Evolutionary conservation across 2,797 vertebrate genomes (phyloP).

Genomic region (Heteromormyrus szaboi): DNA sequence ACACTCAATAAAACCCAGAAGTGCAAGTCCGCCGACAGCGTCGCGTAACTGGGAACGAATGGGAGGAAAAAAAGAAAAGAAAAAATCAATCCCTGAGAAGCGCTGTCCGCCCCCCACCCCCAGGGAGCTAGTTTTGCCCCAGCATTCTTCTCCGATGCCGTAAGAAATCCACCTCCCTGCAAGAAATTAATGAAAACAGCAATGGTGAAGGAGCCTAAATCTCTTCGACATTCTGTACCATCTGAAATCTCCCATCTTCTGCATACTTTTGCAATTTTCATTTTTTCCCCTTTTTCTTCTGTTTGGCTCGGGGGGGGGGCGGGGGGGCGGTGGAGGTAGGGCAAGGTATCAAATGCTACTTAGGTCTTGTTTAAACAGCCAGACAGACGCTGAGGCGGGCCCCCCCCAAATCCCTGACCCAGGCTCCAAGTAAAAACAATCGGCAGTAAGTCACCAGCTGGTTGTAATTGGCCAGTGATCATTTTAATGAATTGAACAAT

Average conservation of each 20-base stretch:
- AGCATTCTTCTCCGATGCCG: constrained; percentile 34
- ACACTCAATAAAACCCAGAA: background rate
- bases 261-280: constrained; percentile 37
- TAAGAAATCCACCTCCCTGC: constrained; percentile 26
- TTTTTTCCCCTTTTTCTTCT: constrained; percentile 31
- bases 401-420: constrained; percentile 72
- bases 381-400: constrained; percentile 83
- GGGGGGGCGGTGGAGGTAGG: constrained; percentile 55
- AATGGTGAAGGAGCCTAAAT: background rate
- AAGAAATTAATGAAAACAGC: constrained; percentile 27
- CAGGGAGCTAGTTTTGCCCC: constrained; percentile 10
- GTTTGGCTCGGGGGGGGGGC: constrained; percentile 43
- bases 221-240: constrained; percentile 24
- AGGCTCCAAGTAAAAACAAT: constrained; percentile 77
- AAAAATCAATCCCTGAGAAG: background rate
- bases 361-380: constrained; percentile 81
- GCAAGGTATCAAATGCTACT: constrained; percentile 79
- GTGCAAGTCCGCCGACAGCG: background rate
- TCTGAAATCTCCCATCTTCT: constrained; percentile 32
- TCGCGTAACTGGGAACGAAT: background rate
- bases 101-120: constrained; percentile 14
- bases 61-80: background rate
- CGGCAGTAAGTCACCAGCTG: constrained; percentile 79
- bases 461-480: constrained; percentile 82
- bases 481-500: constrained; percentile 89